Evolutionary conservation across 2,797 vertebrate genomes (phyloP), one percentile per base, ranked within the genome.

Genomic region (Etheostoma perlongum): DNA sequence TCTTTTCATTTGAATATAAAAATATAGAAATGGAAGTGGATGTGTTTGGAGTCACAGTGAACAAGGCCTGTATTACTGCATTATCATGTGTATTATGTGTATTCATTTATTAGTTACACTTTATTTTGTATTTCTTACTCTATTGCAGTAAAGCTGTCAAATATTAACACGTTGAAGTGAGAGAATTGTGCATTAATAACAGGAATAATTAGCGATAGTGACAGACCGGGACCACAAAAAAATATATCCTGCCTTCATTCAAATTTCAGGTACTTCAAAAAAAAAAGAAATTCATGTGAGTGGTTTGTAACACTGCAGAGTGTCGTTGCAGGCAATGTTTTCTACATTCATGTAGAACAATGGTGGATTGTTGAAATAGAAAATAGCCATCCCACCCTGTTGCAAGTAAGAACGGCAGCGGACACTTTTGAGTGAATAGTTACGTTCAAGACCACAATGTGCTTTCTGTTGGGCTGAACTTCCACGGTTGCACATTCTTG

Each of bases 331-430:
- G 64, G 42, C 46, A 67, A 30, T 2, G 16, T 54, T 25, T 40
- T 33, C 33, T 9, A 59, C 47, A 6, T 78, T 65, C 44, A 9
- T 5, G 21, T 1, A 21, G 76, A 63, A 76, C 78, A 79, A 78
- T 80, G 73, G 72, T 18, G 60, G 52, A 80, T 75, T 83, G 79
- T 84, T 72, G 47, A 18, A 73, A 70, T 3, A n/a, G 52, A 71
- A 63, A 72, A 75, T 14, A 66, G n/a, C 42, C 63, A 58, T 78
- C 65, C 79, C 71, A 72, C 72, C 67, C 42, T 72, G 70, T 72
- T 58, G 60, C 21, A 21, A 74, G 60, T 21, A 57, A 70, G 27
- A 62, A 49, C 18, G n/a, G 53, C 42, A 36, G 63, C 52, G 23
- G 74, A 59, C 63, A 51, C 36, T 76, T 84, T 59, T 59, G 25